Base-by-base conservation (phyloP, 2,113 vertebrate genomes). In the Cyprinus carpio region DNA sequence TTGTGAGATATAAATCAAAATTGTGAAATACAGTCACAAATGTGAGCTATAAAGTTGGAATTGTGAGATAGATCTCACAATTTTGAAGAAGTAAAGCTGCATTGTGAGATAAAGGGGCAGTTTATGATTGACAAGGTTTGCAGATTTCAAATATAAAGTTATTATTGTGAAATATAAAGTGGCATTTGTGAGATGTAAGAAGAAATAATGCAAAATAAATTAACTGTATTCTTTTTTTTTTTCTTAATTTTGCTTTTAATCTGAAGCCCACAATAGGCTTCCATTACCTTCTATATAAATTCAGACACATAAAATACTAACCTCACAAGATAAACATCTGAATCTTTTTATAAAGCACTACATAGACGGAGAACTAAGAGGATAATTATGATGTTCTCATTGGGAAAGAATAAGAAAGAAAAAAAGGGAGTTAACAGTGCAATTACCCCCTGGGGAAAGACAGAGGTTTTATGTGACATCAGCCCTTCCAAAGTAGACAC, bases 401-500 rank as follows among this genome's bases (percentile, higher is more conserved):
- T 23, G 13, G 15, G 4, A 75, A 27, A 75, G 49, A 34, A 12
- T 56, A 64, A 11, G 20, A 40, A 10, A 67, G 76, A 23, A 75
- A 84, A 56, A 69, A 69, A 65, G 64, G 79, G 16, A 84, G 76
- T 72, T 72, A 60, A 85, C 49, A 86, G 87, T 3, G 85, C 90
- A 91, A 86, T 91, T 90, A 84, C 87, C 91, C 91, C 90, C 84
- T 84, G 88, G 92, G 89, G 89, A 91, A 76, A 80, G 37, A 67
- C 85, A 43, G 75, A 83, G 62, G 76, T 86, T 89, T 75, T 83
- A 72, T 46, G 89, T 94, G 93, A 95, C 93, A 94, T 94, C 93
- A 94, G 89, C 92, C 89, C 90, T 94, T 94, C 92, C 89, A 87
- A 93, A 91, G 89, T 91, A 93, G 91, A 94, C 91, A 93, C 88